Base-by-base conservation (phyloP, 2,888 invertebrate species). In the Lithosia quadra region DNA sequence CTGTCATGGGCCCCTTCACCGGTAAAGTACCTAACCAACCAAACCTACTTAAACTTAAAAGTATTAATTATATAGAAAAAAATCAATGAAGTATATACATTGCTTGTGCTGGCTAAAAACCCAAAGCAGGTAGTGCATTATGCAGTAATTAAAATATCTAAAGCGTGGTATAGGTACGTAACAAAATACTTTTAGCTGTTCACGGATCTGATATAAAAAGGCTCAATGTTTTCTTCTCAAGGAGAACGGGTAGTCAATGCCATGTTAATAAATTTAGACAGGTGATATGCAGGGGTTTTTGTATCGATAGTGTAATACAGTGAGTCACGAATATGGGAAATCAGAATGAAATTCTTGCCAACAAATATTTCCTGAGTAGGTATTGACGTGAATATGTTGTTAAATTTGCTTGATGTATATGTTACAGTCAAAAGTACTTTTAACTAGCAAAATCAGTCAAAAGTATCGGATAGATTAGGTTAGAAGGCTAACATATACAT, bases 151-250 rank as follows among this genome's bases (percentile, higher is more conserved):
- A 74, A 77, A n/a, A n/a, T n/a, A 70, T 75, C 70, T 79, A 79
- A 69, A 73, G 65, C 57, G 62, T 76, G 77, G 70, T 59, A n/a
- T n/a, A n/a, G n/a, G 43, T 49, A 18, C 43, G 71, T 76, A 76
- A 71, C 63, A 33, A 71, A 61, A 28, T 49, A 53, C 68, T 53
- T 57, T 72, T 65, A 66, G 53, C 68, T 28, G 58, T 28, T 67
- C 69, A 76, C 79, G 74, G 79, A 79, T 79, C 73, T 75, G 73
- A 63, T 59, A 67, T 33, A 34, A 69, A 73, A 71, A 68, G 13
- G 18, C 58, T 34, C 58, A 67, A 64, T 69, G 70, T 72, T 79
- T 79, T 79, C 79, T 79, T 77, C 53, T 75, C 79, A 79, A 79
- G 79, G 79, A 77, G 67, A 75, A 66, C 59, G 18, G 63, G 33